Conservation (phyloP, 2,797 vertebrate species). For the Girardinus metallicus region DNA sequence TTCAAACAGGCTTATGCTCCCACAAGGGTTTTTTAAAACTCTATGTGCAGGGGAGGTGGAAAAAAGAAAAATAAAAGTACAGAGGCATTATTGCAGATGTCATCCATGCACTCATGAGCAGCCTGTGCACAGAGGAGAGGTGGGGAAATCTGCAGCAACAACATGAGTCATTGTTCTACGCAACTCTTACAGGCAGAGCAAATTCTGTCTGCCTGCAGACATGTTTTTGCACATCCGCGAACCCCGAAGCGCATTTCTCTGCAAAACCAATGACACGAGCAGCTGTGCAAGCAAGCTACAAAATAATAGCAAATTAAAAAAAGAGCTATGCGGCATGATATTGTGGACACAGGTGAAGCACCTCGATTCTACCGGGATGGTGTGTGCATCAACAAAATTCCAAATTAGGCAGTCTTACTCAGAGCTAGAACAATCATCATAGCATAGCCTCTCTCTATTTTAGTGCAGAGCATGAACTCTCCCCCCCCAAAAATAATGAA, state of each 20-base stretch:
- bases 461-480: constrained; percentile 21
- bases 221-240: constrained; percentile 72
- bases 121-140: constrained; percentile 19
- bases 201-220: constrained; percentile 71
- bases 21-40: neutral
- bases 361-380: constrained; percentile 15
- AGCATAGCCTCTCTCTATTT: constrained; percentile 38
- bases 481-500: constrained; percentile 55
- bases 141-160: constrained; percentile 33
- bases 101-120: constrained; percentile 9
- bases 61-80: constrained; percentile 1
- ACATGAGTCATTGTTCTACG: constrained; percentile 47
- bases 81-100: neutral
- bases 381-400: constrained; percentile 9
- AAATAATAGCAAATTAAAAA: constrained; percentile 8
- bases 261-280: constrained; percentile 15
- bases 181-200: constrained; percentile 40
- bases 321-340: neutral
- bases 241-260: constrained; percentile 44
- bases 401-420: constrained; percentile 14
- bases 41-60: constrained; percentile 2
- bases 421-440: constrained; percentile 40
- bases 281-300: constrained; percentile 1
- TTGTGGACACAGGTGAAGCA: neutral
- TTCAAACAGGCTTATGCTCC: constrained; percentile 15